phyloP scores from a whole-genome alignment of 2,888 invertebrate species.

The Panzeria rudis region DNA sequence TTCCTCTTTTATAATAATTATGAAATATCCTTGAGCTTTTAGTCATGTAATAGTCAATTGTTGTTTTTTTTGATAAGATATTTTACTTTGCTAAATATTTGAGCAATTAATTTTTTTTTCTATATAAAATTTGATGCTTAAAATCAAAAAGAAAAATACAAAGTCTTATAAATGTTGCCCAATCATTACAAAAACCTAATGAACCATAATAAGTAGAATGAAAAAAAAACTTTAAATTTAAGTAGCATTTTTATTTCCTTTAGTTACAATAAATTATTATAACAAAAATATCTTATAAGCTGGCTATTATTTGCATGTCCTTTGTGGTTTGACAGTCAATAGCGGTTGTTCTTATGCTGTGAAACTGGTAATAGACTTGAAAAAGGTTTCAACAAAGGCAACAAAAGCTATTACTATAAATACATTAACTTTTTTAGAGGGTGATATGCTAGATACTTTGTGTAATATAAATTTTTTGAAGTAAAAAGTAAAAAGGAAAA shows the following conservation, averaged over 20 bases:
- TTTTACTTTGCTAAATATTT: too few species aligned
- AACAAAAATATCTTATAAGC: background rate
- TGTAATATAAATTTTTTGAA: too few species aligned
- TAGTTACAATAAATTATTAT: background rate
- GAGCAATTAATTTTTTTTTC: too few species aligned
- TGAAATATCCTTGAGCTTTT: too few species aligned
- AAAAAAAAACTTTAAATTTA: background rate
- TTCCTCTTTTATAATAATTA: too few species aligned
- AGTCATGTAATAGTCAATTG: too few species aligned
- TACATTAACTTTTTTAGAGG: too few species aligned
- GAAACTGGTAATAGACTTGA: too few species aligned
- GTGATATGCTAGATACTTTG: too few species aligned
- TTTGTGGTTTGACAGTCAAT: background rate
- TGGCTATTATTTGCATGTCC: background rate
- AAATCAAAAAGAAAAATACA: background rate
- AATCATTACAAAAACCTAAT: slow-evolving; percentile 34
- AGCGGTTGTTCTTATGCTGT: background rate
- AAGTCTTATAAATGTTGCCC: background rate
- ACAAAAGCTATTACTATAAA: background rate
- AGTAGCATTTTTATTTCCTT: background rate
- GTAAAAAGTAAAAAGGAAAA: too few species aligned
- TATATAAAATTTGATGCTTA: too few species aligned
- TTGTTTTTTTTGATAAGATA: too few species aligned
- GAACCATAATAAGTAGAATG: slow-evolving; percentile 23
- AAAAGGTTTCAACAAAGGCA: background rate